Evolutionary conservation across 1,140 invertebrate species (phyloP), one percentile per base, ranked within the genome.

Genomic region (Rhagoletis pomonella): DNA sequence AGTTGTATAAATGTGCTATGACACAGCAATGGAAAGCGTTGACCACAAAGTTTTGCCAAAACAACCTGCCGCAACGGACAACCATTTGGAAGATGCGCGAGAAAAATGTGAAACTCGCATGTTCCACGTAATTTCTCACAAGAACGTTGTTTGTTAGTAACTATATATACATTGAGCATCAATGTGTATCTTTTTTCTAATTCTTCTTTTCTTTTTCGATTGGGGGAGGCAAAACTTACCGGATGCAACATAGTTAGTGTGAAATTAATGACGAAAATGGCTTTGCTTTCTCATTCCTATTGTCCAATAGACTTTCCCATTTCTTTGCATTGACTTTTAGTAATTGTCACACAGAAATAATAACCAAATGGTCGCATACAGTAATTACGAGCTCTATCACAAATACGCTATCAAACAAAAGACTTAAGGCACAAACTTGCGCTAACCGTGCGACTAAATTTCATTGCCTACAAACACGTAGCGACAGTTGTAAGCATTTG

Each of bases 221-320:
- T 67, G 64, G 3, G 64, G 64, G 64, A 19, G 19, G 64, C 12
- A n/a, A 19, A 9, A 0, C 17, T 73, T 44, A 73, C 67, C 67
- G 42, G 67, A 73, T 44, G 67, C 17, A 47, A 73, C 42, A 73
- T 44, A 73, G 67, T 73, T 44, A 73, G 67, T 73, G 67, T 73
- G 67, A 73, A 73, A 44, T 73, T 73, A 73, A 73, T 73, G 67
- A 17, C 12, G 29, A 39, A 67, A 73, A 47, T 42, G 17, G 42
- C 67, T n/a, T 47, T 73, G 42, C 67, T 73, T 73, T 73, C 67
- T 44, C 67, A 73, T 73, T n/a, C 7, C 4, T 10, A 73, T 73
- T 73, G 12, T 5, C 14, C 6, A 67, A 29, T 67, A 0, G 64
- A 67, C 64, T 67, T 67, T 67, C 64, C 64, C 64, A 67, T 67